phyloP scores from a whole-genome alignment of 2,888 invertebrate genomes.

The Taphrorychus bicolor region DNA sequence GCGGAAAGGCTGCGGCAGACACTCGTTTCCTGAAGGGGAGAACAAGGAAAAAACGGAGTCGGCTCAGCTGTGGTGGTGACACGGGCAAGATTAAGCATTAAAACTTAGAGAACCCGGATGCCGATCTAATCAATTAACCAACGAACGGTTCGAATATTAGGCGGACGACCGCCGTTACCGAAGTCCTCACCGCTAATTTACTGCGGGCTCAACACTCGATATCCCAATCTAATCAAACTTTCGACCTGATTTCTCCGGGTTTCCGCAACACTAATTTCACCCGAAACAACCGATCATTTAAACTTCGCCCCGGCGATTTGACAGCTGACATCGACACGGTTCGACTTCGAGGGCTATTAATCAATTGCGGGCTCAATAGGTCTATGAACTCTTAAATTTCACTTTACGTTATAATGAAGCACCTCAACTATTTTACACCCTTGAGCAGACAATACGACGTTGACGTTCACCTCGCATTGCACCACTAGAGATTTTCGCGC shows the following conservation, averaged over 20 bases:
- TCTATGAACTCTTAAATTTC: not conserved
- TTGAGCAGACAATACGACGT: no score
- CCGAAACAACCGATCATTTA: slow-evolving; percentile 13
- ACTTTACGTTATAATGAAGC: no score
- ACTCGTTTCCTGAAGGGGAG: no score
- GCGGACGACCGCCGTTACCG: not conserved
- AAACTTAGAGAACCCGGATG: not conserved
- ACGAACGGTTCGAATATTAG: not conserved
- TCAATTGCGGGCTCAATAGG: not conserved
- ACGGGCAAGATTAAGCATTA: not conserved
- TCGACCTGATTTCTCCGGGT: slow-evolving; percentile 9
- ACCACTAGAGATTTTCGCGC: no score
- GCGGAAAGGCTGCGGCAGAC: not conserved
- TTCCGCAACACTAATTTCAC: slow-evolving; percentile 11
- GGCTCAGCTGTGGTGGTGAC: no score
- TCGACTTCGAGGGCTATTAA: not conserved
- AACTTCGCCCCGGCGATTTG: slow-evolving; percentile 9
- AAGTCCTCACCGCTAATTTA: slow-evolving; percentile 6
- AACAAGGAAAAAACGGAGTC: no score
- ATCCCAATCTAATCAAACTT: slow-evolving; percentile 11
- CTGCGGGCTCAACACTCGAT: slow-evolving; percentile 7
- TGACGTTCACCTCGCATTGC: no score
- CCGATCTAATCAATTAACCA: not conserved
- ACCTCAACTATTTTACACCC: no score
- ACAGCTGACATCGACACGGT: slow-evolving; percentile 13